These are phyloP conservation scores for Geococcyx californianus DNA, from an alignment of 2,113 vertebrate species.

Conservation along the genomic window DNA sequence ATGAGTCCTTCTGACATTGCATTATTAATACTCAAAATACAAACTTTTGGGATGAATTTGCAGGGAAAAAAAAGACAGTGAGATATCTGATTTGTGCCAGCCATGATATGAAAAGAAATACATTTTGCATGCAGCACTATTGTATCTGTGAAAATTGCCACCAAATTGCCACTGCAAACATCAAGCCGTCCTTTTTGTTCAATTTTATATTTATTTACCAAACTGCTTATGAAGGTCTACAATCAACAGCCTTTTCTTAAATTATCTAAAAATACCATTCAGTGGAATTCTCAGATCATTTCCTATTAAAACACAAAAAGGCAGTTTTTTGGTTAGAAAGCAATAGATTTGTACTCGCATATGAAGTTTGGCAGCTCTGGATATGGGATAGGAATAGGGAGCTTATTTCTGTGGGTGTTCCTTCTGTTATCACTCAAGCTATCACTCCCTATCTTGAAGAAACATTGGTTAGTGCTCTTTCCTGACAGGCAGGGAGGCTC, in stretches of 20 bases:
- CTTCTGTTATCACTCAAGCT: background rate
- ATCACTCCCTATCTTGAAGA: background rate
- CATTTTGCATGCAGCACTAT: conserved; percentile 1
- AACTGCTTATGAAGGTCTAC: background rate
- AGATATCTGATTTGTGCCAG: background rate
- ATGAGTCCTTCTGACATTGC: background rate
- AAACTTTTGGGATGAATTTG: background rate
- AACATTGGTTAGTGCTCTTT: background rate
- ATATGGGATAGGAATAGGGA: background rate
- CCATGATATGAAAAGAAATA: background rate
- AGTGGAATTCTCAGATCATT: conserved; percentile 1
- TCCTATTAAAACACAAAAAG: conserved; percentile 24
- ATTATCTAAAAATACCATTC: conserved; percentile 9
- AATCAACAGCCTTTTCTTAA: conserved; percentile 1
- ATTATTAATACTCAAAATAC: background rate
- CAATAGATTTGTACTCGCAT: background rate
- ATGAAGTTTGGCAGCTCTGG: background rate
- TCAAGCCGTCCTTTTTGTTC: conserved; percentile 24
- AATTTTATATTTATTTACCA: conserved; percentile 33
- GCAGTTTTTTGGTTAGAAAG: background rate
- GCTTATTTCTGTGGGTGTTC: background rate
- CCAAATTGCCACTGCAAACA: background rate
- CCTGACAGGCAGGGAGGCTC: background rate
- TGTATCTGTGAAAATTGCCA: background rate
- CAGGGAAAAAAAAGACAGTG: background rate